Conservation (phyloP, 1,140 invertebrate species). For the Ptiloglossa arizonensis region DNA sequence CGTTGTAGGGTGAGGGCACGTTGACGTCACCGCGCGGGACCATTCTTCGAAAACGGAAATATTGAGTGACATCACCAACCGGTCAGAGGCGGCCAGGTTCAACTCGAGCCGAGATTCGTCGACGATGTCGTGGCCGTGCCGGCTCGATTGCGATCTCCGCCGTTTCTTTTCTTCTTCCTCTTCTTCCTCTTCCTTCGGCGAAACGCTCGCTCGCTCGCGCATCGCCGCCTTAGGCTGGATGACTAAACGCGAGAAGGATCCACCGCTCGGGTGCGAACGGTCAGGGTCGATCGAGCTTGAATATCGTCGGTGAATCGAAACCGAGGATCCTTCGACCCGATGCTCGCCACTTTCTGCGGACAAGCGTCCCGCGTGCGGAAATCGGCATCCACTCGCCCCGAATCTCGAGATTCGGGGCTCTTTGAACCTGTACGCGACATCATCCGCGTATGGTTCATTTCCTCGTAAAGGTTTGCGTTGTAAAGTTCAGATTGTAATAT, state of each 20-base stretch:
- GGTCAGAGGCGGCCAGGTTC: constrained; percentile 37
- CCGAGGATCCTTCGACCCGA: background rate
- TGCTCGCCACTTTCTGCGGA: no score
- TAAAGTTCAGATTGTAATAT: no score
- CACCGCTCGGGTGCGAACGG: constrained; percentile 48
- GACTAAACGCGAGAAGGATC: constrained; percentile 68
- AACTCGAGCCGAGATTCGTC: constrained; percentile 59
- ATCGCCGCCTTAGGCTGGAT: constrained; percentile 57
- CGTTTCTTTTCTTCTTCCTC: constrained; percentile 46
- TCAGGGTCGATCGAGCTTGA: constrained; percentile 45
- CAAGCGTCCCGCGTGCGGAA: no score
- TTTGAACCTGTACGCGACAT: no score
- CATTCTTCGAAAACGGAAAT: constrained; percentile 67
- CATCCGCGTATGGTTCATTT: no score
- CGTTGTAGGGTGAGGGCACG: constrained; percentile 12
- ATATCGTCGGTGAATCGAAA: constrained; percentile 22
- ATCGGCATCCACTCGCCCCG: no score
- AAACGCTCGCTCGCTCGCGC: no score
- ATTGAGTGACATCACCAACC: constrained; percentile 73
- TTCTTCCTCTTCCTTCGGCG: constrained; percentile 34
- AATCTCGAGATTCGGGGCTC: no score
- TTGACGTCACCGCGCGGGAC: constrained; percentile 35
- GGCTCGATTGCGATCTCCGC: constrained; percentile 57
- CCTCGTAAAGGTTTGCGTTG: no score
- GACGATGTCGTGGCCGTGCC: constrained; percentile 48